phyloP scores from a whole-genome alignment of 2,888 invertebrate species.

The Panzeria rudis region DNA sequence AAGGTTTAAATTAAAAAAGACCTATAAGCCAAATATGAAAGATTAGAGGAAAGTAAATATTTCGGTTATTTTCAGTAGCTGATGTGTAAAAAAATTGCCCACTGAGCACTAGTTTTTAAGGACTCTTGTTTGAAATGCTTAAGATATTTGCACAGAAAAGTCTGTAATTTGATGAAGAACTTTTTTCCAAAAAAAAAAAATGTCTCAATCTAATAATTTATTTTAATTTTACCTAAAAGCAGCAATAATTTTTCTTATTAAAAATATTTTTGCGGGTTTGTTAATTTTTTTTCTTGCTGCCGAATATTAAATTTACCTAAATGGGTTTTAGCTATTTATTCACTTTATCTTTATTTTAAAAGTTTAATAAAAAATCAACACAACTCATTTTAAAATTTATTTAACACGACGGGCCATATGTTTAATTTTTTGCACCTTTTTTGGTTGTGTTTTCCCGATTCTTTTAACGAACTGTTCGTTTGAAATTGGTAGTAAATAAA shows the following conservation, averaged over 20 bases:
- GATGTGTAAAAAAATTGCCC: background rate
- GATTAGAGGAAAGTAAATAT: background rate
- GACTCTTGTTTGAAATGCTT: too few species aligned
- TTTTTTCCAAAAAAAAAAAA: too few species aligned
- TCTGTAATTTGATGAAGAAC: too few species aligned
- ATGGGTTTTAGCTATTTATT: background rate
- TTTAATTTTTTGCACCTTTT: background rate
- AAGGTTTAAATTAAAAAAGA: background rate
- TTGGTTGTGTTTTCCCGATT: background rate
- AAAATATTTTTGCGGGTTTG: too few species aligned
- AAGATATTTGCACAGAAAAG: too few species aligned
- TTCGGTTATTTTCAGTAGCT: background rate
- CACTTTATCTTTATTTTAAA: background rate
- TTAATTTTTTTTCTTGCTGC: too few species aligned
- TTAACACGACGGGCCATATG: background rate
- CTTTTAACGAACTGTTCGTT: background rate
- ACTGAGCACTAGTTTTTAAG: too few species aligned
- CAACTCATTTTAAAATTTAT: background rate
- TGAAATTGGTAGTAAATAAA: background rate
- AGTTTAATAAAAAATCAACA: background rate
- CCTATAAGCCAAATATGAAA: background rate
- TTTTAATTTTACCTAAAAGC: too few species aligned
- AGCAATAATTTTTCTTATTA: too few species aligned
- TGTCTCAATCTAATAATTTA: too few species aligned
- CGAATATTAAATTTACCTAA: background rate